These are phyloP conservation scores for Falcaria lacertinaria DNA, from an alignment of 2,888 invertebrate genomes.

Conservation along the genomic window DNA sequence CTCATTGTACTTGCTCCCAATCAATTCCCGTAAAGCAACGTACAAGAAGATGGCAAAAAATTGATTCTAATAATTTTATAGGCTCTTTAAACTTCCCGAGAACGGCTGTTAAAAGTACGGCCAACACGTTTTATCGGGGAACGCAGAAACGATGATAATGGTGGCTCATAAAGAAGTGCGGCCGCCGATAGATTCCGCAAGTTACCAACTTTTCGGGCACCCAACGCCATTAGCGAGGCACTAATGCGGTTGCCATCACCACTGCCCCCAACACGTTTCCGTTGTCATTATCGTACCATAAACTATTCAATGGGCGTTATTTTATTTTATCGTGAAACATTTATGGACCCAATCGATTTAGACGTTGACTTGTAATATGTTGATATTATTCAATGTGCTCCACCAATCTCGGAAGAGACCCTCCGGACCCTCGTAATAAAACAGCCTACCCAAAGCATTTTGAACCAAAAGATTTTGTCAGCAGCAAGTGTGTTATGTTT, in stretches of 20 bases:
- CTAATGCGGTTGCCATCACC: conserved; percentile 54
- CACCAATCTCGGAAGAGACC: background rate
- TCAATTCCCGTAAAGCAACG: background rate
- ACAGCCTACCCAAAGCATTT: background rate
- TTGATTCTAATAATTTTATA: conserved; percentile 66
- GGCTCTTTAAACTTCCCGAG: conserved; percentile 56
- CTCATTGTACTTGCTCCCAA: background rate
- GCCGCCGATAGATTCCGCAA: conserved; percentile 70
- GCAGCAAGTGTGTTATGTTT: background rate
- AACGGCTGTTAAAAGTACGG: conserved; percentile 66
- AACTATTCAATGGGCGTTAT: conserved; percentile 2
- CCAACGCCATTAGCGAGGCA: conserved; percentile 63
- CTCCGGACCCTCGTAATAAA: background rate
- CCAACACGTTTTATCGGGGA: conserved; percentile 74
- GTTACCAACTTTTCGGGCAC: conserved; percentile 70
- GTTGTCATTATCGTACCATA: conserved; percentile 29
- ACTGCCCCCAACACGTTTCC: conserved; percentile 40
- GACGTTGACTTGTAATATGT: background rate
- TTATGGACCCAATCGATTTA: background rate
- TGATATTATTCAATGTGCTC: background rate
- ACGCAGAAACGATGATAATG: conserved; percentile 73
- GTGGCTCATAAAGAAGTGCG: conserved; percentile 70
- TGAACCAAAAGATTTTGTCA: background rate
- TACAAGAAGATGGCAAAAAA: conserved; percentile 24
- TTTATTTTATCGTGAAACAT: conserved; percentile 2